phyloP scores from a whole-genome alignment of 1,140 invertebrate species.

The Ridgeia piscesae region DNA sequence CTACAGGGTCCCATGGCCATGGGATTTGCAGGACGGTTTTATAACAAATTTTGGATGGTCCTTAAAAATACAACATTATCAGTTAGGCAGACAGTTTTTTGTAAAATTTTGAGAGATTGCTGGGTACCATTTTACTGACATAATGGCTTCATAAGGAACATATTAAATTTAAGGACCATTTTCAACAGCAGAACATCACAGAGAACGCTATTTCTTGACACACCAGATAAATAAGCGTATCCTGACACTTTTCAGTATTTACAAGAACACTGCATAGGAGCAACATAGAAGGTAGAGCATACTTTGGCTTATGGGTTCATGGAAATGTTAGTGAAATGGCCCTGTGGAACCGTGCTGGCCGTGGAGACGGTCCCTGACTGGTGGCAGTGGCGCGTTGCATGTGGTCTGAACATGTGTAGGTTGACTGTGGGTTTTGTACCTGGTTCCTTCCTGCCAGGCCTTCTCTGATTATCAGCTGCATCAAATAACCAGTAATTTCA shows the following conservation, averaged over 20 bases:
- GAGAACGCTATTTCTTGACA: too few species aligned
- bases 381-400: background rate
- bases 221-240: too few species aligned
- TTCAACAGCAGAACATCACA: too few species aligned
- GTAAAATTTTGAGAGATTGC: background rate
- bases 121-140: background rate
- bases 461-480: conserved; percentile 67
- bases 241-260: too few species aligned
- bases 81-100: background rate
- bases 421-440: conserved; percentile 4
- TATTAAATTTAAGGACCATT: too few species aligned
- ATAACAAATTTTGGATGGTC: background rate
- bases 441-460: conserved; percentile 54
- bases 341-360: too few species aligned
- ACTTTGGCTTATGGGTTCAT: too few species aligned
- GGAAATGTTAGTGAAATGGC: too few species aligned
- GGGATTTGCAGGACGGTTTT: background rate
- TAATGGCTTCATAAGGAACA: too few species aligned
- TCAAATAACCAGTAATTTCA: conserved; percentile 66
- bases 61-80: background rate
- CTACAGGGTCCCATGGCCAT: background rate
- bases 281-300: too few species aligned
- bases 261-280: too few species aligned
- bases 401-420: background rate
- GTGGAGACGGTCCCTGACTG: background rate